phyloP scores from a whole-genome alignment of 2,888 invertebrate genomes.

The Ypsolopha scabrella region DNA sequence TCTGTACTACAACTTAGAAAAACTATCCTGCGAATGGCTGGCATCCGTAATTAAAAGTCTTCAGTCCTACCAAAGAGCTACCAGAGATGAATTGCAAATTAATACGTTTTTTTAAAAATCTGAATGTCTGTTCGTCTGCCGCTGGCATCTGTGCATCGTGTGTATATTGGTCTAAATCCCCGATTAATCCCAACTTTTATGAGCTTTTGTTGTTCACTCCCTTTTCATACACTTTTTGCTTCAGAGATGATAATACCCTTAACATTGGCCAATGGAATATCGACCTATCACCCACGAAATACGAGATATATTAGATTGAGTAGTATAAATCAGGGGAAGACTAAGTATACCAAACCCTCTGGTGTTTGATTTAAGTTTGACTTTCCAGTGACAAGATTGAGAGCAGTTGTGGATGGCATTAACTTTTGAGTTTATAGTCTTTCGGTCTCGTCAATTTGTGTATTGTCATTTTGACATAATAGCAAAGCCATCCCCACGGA shows the following conservation, averaged over 20 bases:
- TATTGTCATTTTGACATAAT: slow-evolving; percentile 69
- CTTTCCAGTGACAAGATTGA: slow-evolving; percentile 12
- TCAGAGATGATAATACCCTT: background rate
- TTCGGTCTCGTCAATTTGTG: slow-evolving; percentile 67
- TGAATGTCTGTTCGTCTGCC: slow-evolving; percentile 17
- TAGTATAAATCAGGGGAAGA: too few relatives aligned
- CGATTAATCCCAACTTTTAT: slow-evolving; percentile 68
- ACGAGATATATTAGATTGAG: too few relatives aligned
- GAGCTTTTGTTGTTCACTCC: slow-evolving; percentile 58
- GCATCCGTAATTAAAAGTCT: too few relatives aligned
- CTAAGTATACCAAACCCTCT: background rate
- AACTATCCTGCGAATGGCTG: too few relatives aligned
- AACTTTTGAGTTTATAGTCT: slow-evolving; percentile 63
- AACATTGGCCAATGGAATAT: too few relatives aligned
- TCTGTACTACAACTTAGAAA: too few relatives aligned
- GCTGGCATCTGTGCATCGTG: slow-evolving; percentile 40
- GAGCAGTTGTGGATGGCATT: slow-evolving; percentile 29
- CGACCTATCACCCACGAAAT: too few relatives aligned
- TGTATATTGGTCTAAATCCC: slow-evolving; percentile 61
- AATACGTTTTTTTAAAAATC: too few relatives aligned
- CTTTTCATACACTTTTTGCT: slow-evolving; percentile 42
- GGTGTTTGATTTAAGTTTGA: slow-evolving; percentile 15
- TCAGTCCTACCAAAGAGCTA: too few relatives aligned
- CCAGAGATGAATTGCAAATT: too few relatives aligned
- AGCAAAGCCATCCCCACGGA: slow-evolving; percentile 58